A percentile compares a stretch with the other conserved stretches of the same genome.
Conservation (phyloP, 2,888 invertebrate genomes). For the Pristionchus exspectatus region DNA sequence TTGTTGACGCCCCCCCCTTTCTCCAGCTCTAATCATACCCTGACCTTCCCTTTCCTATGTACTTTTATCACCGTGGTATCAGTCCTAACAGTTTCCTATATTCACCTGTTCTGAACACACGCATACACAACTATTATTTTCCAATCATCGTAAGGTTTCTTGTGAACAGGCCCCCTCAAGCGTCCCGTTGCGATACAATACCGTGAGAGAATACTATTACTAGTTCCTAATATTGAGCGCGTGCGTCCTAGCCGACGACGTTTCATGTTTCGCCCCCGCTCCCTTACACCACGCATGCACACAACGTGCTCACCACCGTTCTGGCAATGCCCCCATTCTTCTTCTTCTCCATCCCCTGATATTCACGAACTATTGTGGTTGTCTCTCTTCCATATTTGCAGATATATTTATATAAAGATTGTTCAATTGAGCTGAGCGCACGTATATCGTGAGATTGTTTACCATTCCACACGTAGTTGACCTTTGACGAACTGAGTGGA, state of each 20-base stretch:
- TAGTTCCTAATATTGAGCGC: conserved; percentile 39
- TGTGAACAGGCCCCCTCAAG: conserved; percentile 12
- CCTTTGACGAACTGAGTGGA: too few species aligned
- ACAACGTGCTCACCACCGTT: neutral
- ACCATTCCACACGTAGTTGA: too few species aligned
- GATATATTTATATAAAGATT: conserved; percentile 48
- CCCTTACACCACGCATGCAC: neutral
- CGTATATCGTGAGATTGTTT: too few species aligned
- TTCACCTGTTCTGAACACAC: neutral
- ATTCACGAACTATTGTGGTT: conserved; percentile 46
- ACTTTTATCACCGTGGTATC: conserved; percentile 42
- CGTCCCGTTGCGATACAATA: conserved; percentile 18
- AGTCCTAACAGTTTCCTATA: neutral
- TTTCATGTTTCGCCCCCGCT: neutral
- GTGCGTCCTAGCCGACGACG: neutral
- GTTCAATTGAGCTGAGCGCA: conserved; percentile 34
- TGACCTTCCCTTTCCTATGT: conserved; percentile 15
- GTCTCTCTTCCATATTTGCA: conserved; percentile 32
- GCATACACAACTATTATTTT: neutral
- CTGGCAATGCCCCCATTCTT: neutral
- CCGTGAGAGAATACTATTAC: conserved; percentile 40
- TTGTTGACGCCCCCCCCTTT: neutral
- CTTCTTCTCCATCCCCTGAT: neutral
- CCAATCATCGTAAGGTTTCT: conserved; percentile 10
- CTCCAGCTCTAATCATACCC: neutral